Conservation (phyloP, 2,888 invertebrate genomes). For the Mesorhabditis spiculigera region DNA sequence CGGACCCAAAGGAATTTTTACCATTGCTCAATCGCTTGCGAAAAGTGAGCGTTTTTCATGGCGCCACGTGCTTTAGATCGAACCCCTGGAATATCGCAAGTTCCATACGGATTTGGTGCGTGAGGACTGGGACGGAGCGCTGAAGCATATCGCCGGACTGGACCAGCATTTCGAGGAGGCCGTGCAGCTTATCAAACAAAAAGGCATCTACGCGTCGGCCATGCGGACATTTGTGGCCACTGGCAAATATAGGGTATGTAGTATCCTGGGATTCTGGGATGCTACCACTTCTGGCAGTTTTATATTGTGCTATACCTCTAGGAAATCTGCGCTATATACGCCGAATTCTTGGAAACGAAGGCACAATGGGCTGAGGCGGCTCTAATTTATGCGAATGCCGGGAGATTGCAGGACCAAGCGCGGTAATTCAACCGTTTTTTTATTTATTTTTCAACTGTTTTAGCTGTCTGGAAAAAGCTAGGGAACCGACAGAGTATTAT, state of each 20-base stretch:
- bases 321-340: slow-evolving; percentile 34
- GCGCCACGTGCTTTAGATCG: slow-evolving; percentile 11
- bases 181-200: slow-evolving; percentile 21
- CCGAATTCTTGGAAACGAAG: slow-evolving; percentile 24
- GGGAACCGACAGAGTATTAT: slow-evolving; percentile 8
- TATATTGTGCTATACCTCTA: slow-evolving; percentile 17
- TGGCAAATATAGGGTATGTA: slow-evolving; percentile 24
- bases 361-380: slow-evolving; percentile 35
- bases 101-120: slow-evolving; percentile 41
- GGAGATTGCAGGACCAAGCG: slow-evolving; percentile 23
- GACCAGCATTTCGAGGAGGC: slow-evolving; percentile 38
- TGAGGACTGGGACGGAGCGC: slow-evolving; percentile 35
- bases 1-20: slow-evolving; percentile 47
- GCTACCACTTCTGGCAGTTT: not conserved
- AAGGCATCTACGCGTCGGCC: slow-evolving; percentile 18
- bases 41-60: slow-evolving; percentile 9
- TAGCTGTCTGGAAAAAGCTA: slow-evolving; percentile 12
- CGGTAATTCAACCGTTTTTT: not conserved
- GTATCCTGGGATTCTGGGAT: not conserved
- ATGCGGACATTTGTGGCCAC: not conserved
- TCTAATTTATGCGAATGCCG: slow-evolving; percentile 30
- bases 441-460: slow-evolving; percentile 7
- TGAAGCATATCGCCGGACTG: slow-evolving; percentile 28
- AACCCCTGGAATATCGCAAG: slow-evolving; percentile 30
- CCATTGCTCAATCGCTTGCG: slow-evolving; percentile 40